Evolutionary conservation across 92 coral and sea anemone species (phyloP).

Genomic region (Chrysogorgia sp.): DNA sequence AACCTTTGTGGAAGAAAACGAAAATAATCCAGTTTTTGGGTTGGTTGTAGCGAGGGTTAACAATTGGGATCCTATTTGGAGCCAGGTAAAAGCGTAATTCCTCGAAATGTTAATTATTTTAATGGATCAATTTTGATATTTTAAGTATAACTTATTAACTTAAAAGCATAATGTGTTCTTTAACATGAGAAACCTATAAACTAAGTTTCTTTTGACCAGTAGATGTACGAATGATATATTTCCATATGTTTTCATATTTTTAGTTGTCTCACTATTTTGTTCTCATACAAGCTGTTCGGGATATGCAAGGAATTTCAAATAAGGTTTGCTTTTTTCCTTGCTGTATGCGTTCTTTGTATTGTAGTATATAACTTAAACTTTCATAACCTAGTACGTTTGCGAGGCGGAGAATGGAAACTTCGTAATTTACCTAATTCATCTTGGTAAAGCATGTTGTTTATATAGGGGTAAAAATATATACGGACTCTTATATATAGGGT

Average conservation of each 20-base stretch:
- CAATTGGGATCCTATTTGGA: conserved; percentile 54
- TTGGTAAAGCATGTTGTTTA: too few species aligned
- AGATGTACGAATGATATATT: not conserved
- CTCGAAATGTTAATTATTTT: too few species aligned
- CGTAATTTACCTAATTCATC: too few species aligned
- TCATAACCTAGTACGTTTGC: not conserved
- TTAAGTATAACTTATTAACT: not conserved
- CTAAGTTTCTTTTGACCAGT: not conserved
- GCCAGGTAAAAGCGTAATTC: conserved; percentile 24
- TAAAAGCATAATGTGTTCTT: not conserved
- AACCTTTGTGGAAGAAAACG: conserved; percentile 45
- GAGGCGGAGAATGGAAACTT: too few species aligned
- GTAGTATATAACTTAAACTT: not conserved
- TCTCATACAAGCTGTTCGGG: conserved; percentile 10
- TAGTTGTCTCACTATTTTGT: conserved; percentile 16
- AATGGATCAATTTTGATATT: too few species aligned
- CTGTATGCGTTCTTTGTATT: not conserved
- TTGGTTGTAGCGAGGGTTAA: conserved; percentile 43
- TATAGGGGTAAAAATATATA: too few species aligned
- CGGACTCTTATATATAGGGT: too few species aligned
- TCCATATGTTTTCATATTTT: not conserved
- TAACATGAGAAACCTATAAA: not conserved
- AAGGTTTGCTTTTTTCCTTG: conserved; percentile 1
- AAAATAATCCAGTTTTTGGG: conserved; percentile 43
- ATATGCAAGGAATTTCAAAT: conserved; percentile 20